phyloP scores from a whole-genome alignment of 92 coral and sea anemone species.

The Pocillopora meandrina region DNA sequence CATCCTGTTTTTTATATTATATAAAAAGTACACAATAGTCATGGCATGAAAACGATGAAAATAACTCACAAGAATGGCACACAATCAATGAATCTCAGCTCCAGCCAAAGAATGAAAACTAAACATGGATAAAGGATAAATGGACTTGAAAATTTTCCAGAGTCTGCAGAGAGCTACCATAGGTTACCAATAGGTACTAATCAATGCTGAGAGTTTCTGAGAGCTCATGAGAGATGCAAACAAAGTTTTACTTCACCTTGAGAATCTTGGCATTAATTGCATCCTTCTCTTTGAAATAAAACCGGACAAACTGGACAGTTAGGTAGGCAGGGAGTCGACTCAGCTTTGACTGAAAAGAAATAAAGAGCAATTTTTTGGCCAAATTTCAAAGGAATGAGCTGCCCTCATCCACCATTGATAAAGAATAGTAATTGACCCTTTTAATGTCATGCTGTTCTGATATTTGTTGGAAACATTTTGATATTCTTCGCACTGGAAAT shows the following conservation, averaged over 20 bases:
- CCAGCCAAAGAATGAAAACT: too few species aligned
- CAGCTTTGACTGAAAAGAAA: constrained; percentile 69
- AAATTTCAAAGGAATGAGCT: too few species aligned
- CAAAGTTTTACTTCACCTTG: constrained; percentile 56
- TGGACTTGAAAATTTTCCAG: too few species aligned
- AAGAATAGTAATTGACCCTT: neutral
- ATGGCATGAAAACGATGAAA: neutral
- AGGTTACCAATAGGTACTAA: too few species aligned
- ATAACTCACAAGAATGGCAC: neutral
- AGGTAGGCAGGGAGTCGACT: constrained; percentile 93
- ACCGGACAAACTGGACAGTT: constrained; percentile 92
- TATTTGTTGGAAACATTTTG: neutral
- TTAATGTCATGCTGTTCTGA: too few species aligned
- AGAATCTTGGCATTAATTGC: constrained; percentile 92
- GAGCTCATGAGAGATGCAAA: neutral
- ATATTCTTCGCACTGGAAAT: too few species aligned
- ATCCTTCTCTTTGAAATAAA: constrained; percentile 96
- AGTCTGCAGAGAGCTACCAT: too few species aligned
- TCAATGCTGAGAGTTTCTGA: too few species aligned
- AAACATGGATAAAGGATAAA: too few species aligned
- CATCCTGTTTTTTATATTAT: constrained; percentile 58
- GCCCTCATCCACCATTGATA: too few species aligned
- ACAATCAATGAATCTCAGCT: too few species aligned
- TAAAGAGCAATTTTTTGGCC: neutral
- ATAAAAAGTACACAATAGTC: neutral